Evolutionary conservation across 2,113 vertebrate species (phyloP).

Genomic region (Garra rufa): DNA sequence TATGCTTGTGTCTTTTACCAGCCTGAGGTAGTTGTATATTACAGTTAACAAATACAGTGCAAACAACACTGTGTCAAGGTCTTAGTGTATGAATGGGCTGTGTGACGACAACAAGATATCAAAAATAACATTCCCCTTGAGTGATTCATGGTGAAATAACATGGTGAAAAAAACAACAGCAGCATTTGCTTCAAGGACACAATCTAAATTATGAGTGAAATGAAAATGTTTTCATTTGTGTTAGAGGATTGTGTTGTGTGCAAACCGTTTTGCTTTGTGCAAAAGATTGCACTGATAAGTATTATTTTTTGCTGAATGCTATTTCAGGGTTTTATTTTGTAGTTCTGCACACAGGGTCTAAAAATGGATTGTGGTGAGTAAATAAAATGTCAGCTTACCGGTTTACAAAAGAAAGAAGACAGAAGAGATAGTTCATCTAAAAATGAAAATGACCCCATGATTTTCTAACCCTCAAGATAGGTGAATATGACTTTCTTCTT

Average conservation of each 20-base stretch:
- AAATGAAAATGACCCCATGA: no score
- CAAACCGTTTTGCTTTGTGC: no score
- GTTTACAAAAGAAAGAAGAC: background rate
- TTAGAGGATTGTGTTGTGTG: background rate
- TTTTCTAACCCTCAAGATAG: no score
- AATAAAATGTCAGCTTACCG: background rate
- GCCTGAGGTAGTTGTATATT: background rate
- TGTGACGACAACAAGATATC: conserved; percentile 35
- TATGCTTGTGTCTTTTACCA: background rate
- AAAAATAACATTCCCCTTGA: conserved; percentile 8
- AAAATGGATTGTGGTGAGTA: background rate
- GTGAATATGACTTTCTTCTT: no score
- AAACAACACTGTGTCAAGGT: conserved; percentile 25
- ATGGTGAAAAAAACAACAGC: background rate
- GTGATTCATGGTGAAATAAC: conserved; percentile 8
- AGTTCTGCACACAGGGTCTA: no score
- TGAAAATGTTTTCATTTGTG: background rate
- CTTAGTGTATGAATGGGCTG: background rate
- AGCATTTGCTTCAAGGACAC: background rate
- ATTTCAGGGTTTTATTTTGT: no score
- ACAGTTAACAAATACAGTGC: background rate
- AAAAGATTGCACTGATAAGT: no score
- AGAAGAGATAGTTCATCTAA: no score
- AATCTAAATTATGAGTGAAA: background rate
- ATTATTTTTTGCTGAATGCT: no score